phyloP scores from a whole-genome alignment of 2,888 invertebrate species.

The Pachymerium ferrugineum region DNA sequence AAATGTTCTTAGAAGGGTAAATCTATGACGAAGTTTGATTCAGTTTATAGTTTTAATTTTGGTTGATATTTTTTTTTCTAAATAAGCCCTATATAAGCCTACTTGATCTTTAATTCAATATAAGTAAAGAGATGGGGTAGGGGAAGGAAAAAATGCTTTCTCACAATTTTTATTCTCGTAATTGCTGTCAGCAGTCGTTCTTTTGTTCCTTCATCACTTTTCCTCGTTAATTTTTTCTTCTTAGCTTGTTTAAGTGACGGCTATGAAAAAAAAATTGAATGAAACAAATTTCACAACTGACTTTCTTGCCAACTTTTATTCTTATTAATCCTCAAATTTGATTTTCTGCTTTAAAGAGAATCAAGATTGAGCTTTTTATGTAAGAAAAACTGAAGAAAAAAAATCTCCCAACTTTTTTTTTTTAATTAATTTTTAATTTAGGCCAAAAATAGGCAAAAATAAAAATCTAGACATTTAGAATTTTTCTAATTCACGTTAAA shows the following conservation, averaged over 20 bases:
- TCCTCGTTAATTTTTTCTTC: neutral
- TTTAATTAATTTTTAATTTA: too few species aligned
- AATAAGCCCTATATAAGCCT: neutral
- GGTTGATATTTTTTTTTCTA: neutral
- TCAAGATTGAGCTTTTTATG: too few species aligned
- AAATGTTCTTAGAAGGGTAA: conserved; percentile 1
- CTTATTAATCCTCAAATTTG: neutral
- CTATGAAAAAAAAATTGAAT: neutral
- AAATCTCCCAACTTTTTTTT: too few species aligned
- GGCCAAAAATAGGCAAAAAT: too few species aligned
- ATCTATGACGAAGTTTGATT: too few species aligned
- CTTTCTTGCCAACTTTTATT: neutral
- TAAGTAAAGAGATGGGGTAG: neutral
- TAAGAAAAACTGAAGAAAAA: too few species aligned
- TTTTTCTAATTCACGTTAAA: too few species aligned
- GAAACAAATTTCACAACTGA: neutral
- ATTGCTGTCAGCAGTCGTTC: conserved; percentile 27
- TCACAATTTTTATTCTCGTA: conserved; percentile 11
- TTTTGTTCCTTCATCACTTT: conserved; percentile 24
- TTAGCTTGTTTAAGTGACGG: neutral
- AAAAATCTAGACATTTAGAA: too few species aligned
- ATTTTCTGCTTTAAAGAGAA: neutral
- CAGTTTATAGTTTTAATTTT: neutral
- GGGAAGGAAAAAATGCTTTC: neutral
- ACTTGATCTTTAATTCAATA: conserved; percentile 9